phyloP scores from a whole-genome alignment of 1,140 invertebrate genomes.

The Neodiprion pinetum region DNA sequence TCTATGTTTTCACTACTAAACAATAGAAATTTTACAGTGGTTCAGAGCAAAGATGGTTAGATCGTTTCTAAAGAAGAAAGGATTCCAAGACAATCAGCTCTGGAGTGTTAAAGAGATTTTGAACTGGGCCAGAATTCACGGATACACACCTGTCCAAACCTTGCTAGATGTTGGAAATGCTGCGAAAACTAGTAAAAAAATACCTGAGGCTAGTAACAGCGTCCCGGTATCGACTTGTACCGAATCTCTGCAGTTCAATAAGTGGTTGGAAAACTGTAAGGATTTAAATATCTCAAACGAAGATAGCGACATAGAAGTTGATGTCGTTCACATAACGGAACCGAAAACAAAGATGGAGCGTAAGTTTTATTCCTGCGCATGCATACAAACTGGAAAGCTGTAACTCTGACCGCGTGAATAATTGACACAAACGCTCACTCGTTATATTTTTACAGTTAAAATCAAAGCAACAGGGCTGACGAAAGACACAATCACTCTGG shows the following conservation, averaged over 20 bases:
- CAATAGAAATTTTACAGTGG: slow-evolving; percentile 47
- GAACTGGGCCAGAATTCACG: slow-evolving; percentile 61
- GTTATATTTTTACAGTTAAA: background rate
- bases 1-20: background rate
- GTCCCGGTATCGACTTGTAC: slow-evolving; percentile 28
- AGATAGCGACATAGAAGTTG: background rate
- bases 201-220: background rate
- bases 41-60: slow-evolving; percentile 56
- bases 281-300: slow-evolving; percentile 10
- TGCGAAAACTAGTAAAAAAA: slow-evolving; percentile 17
- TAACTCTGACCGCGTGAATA: too few relatives aligned
- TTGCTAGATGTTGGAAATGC: slow-evolving; percentile 19
- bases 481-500: slow-evolving; percentile 27
- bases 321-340: background rate
- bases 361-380: background rate
- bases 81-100: slow-evolving; percentile 44
- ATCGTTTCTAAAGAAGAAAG: slow-evolving; percentile 46
- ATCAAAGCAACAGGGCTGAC: background rate
- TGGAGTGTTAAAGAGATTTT: slow-evolving; percentile 64
- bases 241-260: slow-evolving; percentile 34
- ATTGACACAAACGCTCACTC: background rate
- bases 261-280: slow-evolving; percentile 35
- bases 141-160: slow-evolving; percentile 51
- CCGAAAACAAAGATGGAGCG: background rate
- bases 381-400: background rate